A percentile compares a stretch with the other conserved stretches of the same genome.
Evolutionary conservation across 2,797 vertebrate species (phyloP).

Genomic region (Nyctalus aviator): DNA sequence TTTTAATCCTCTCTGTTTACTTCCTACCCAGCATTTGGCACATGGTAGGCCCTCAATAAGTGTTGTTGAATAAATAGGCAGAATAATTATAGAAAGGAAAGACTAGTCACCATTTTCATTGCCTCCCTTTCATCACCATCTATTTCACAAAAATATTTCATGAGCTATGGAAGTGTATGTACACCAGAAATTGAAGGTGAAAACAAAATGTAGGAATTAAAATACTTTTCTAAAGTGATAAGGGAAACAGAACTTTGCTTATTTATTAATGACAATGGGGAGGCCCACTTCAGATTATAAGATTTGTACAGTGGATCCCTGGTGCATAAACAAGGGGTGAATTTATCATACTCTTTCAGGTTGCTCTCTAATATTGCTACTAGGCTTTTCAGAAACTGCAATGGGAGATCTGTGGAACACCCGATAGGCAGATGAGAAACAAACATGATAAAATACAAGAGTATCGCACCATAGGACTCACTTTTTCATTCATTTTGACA

Average conservation of each 20-base stretch:
- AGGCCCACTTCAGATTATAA: constrained; percentile 29
- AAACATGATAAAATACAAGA: constrained; percentile 73
- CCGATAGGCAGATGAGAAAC: constrained; percentile 53
- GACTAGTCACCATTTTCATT: neutral
- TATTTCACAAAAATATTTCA: constrained; percentile 15
- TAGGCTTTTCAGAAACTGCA: constrained; percentile 24
- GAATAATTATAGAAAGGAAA: constrained; percentile 7
- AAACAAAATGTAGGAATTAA: constrained; percentile 30
- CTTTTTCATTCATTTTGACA: constrained; percentile 77
- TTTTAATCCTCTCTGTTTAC: constrained; percentile 1
- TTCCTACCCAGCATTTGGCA: constrained; percentile 20
- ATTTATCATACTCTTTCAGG: constrained; percentile 72
- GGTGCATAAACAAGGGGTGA: neutral
- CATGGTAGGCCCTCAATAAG: neutral
- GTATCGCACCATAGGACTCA: constrained; percentile 5
- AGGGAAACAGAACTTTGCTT: constrained; percentile 49
- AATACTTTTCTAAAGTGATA: constrained; percentile 53
- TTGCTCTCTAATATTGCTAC: constrained; percentile 50
- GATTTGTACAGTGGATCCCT: constrained; percentile 1
- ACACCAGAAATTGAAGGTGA: neutral
- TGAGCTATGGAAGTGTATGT: neutral
- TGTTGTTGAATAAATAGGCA: constrained; percentile 15
- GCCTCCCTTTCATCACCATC: constrained; percentile 28
- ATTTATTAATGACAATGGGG: constrained; percentile 47
- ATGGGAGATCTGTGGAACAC: constrained; percentile 9